These are phyloP conservation scores for Suricata suricatta DNA, from an alignment of 2,113 vertebrate genomes.

Conservation along the genomic window DNA sequence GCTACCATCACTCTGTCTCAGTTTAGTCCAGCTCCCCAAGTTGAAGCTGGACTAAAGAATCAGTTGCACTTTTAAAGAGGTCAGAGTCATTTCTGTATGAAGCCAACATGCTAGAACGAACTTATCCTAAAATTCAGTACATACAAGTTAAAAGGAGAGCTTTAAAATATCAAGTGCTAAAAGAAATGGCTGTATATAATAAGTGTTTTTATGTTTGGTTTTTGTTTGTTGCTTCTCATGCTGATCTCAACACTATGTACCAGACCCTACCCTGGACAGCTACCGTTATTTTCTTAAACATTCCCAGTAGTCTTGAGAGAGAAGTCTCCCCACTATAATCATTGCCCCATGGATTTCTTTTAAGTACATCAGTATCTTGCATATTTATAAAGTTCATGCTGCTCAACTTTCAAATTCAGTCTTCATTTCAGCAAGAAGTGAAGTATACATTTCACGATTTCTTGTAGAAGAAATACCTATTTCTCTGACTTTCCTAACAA, in stretches of 20 bases:
- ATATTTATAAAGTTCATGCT: neutral
- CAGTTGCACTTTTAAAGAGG: neutral
- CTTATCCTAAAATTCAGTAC: neutral
- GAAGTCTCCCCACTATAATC: neutral
- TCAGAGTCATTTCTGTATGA: conserved; percentile 5
- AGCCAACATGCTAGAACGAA: neutral
- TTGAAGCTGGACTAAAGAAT: neutral
- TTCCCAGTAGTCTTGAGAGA: neutral
- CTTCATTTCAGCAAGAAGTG: neutral
- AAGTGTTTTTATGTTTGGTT: neutral
- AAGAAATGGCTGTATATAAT: neutral
- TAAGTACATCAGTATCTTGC: neutral
- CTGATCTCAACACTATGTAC: neutral
- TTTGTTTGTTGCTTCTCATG: neutral
- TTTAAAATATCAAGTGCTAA: neutral
- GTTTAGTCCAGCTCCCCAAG: neutral
- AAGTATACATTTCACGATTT: conserved; percentile 15
- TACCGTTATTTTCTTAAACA: neutral
- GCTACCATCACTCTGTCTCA: neutral
- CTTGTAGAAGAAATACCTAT: neutral
- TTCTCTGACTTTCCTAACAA: conserved; percentile 44
- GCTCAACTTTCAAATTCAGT: conserved; percentile 39
- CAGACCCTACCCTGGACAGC: neutral
- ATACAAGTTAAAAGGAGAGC: neutral
- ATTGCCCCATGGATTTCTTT: conserved; percentile 23